Base-by-base conservation (phyloP, 2,888 invertebrate genomes). In the Sphaerophoria rueppellii region DNA sequence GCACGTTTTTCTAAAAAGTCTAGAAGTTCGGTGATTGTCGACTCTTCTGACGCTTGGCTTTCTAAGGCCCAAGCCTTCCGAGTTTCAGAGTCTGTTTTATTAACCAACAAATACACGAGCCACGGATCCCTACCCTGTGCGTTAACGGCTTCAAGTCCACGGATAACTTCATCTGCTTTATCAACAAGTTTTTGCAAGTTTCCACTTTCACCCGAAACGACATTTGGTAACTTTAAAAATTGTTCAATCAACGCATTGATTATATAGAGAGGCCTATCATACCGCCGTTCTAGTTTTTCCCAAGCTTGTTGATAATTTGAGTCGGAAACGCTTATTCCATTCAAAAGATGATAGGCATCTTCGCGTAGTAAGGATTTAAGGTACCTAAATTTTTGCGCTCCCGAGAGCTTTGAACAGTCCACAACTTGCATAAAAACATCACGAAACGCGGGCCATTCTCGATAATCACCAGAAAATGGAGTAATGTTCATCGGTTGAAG, bases 391-490 rank as follows among this genome's bases (percentile, higher is more conserved):
- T 24, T 24, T 24, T 24, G 24, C 2, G 24, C 24, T 24, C 24
- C 24, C 24, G 24, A 24, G 24, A 24, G 24, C 24, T 24, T 24
- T 2, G 24, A 24, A 24, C 24, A 24, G 24, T 24, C 24, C 24
- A 24, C 24, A 2, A 2, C 24, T 24, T 24, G 24, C 24, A 24
- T 24, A 24, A 24, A 40, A 14, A 34, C 57, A 37, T 35, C 57
- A 14, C 35, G 37, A 37, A 35, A 37, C 6, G 5, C 32, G 5
- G 57, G 57, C 34, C 37, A 57, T 37, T 57, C 57, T 35, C 57
- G 34, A 14, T 57, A 57, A 37, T 57, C 57, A 34, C 57, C 57
- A 2, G 57, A 57, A 57, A 57, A 57, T n/a, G 57, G 57, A 7
- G 34, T 14, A 34, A 55, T 55, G 34, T 55, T 32, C 55, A 55